Conservation (phyloP, 1,140 invertebrate species). For the Papilio polytes region DNA sequence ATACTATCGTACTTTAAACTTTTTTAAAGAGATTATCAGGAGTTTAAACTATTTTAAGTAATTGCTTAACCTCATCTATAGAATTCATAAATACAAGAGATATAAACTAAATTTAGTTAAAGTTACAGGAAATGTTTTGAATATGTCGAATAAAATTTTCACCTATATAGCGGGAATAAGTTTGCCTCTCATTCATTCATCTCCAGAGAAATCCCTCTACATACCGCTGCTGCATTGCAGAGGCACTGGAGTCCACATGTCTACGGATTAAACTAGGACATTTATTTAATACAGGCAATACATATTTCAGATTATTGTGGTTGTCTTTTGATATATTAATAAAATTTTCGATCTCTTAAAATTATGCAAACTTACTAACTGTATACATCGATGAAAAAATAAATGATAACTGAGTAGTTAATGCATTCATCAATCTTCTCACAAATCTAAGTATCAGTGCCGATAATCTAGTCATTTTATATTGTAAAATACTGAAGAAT, state of each 20-base stretch:
- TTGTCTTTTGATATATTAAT: neutral
- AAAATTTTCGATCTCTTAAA: neutral
- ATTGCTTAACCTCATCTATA: neutral
- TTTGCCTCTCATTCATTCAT: neutral
- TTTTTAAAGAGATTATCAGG: neutral
- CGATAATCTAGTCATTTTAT: neutral
- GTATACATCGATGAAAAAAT: too few relatives aligned
- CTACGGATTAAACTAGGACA: neutral
- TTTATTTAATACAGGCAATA: neutral
- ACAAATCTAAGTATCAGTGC: neutral
- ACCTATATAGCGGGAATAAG: neutral
- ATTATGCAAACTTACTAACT: neutral
- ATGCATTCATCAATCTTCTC: neutral
- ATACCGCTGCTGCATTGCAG: neutral
- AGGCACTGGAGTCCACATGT: neutral
- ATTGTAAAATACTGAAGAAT: neutral
- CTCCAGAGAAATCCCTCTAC: neutral
- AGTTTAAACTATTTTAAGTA: neutral
- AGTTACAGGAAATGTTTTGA: neutral
- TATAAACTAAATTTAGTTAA: too few relatives aligned
- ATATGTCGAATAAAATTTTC: neutral
- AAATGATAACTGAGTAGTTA: too few relatives aligned
- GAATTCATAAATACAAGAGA: too few relatives aligned
- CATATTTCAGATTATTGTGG: neutral
- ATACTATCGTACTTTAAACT: neutral